Evolutionary conservation across 1,140 invertebrate species (phyloP).

Genomic region (Drosophila azteca): DNA sequence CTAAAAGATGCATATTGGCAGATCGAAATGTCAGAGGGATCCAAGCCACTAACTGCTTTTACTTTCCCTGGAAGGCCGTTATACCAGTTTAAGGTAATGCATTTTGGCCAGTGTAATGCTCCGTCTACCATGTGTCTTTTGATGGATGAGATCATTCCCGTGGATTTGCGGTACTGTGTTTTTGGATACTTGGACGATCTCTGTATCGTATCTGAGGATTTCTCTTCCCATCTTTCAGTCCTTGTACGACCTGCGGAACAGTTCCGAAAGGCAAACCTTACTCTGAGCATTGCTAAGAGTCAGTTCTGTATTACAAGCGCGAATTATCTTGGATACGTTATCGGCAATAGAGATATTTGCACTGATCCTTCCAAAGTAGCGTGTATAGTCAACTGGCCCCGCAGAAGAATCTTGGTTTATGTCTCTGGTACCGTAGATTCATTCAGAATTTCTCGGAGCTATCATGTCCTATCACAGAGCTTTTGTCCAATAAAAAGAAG

Average conservation of each 20-base stretch:
- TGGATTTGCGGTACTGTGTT: slow-evolving; percentile 55
- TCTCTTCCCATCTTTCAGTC: too few species aligned
- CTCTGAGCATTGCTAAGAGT: slow-evolving; percentile 2
- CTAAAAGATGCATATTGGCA: slow-evolving; percentile 46
- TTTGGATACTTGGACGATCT: too few species aligned
- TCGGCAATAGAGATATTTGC: slow-evolving; percentile 5
- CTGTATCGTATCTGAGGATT: too few species aligned
- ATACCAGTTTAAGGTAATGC: slow-evolving; percentile 53
- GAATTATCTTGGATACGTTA: background rate
- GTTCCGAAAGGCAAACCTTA: slow-evolving; percentile 9
- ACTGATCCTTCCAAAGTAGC: slow-evolving; percentile 12
- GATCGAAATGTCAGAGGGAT: slow-evolving; percentile 31
- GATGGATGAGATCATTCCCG: slow-evolving; percentile 34
- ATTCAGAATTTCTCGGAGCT: slow-evolving; percentile 10
- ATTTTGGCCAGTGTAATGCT: slow-evolving; percentile 32
- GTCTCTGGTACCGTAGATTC: slow-evolving; percentile 9
- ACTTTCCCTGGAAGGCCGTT: slow-evolving; percentile 55
- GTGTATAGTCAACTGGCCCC: slow-evolving; percentile 21
- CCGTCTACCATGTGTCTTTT: slow-evolving; percentile 34
- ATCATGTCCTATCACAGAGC: slow-evolving; percentile 4
- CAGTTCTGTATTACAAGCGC: slow-evolving; percentile 6
- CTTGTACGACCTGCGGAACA: background rate
- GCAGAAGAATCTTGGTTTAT: slow-evolving; percentile 6
- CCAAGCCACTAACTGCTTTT: slow-evolving; percentile 80
- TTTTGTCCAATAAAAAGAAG: background rate